Evolutionary conservation across 1,140 invertebrate genomes (phyloP).

Genomic region (Rhopalosiphum padi): DNA sequence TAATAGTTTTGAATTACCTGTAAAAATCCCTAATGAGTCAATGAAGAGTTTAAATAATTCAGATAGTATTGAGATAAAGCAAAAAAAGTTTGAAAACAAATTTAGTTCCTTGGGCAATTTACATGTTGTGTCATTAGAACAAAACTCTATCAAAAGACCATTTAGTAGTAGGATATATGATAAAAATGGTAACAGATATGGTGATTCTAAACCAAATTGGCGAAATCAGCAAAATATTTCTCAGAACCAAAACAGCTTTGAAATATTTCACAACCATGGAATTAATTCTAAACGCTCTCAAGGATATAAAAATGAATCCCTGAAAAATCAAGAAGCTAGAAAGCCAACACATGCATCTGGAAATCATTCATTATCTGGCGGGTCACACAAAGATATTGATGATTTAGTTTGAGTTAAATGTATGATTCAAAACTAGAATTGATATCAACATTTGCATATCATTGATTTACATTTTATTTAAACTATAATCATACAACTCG

Average conservation of each 20-base stretch:
- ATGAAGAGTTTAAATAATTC: not conserved
- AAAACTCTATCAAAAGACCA: not conserved
- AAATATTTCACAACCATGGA: not conserved
- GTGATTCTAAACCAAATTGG: not conserved
- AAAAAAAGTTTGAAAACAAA: not conserved
- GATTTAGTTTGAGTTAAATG: not conserved
- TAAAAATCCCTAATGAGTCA: not conserved
- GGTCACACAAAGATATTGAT: not conserved
- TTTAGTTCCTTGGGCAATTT: not conserved
- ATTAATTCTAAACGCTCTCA: not conserved
- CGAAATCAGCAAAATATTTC: not conserved
- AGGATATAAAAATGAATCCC: not conserved
- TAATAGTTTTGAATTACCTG: not conserved
- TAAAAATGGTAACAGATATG: not conserved
- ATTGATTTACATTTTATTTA: not conserved
- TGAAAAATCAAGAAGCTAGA: not conserved
- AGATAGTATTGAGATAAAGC: not conserved
- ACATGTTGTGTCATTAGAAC: not conserved
- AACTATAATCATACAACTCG: not conserved
- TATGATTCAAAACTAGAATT: no score
- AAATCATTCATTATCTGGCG: not conserved
- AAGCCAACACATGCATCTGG: not conserved
- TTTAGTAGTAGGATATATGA: not conserved
- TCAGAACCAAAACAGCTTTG: not conserved
- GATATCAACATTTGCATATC: no score